Evolutionary conservation across 2,797 vertebrate genomes (phyloP).

Genomic region (Oryzias dopingdopingensis): DNA sequence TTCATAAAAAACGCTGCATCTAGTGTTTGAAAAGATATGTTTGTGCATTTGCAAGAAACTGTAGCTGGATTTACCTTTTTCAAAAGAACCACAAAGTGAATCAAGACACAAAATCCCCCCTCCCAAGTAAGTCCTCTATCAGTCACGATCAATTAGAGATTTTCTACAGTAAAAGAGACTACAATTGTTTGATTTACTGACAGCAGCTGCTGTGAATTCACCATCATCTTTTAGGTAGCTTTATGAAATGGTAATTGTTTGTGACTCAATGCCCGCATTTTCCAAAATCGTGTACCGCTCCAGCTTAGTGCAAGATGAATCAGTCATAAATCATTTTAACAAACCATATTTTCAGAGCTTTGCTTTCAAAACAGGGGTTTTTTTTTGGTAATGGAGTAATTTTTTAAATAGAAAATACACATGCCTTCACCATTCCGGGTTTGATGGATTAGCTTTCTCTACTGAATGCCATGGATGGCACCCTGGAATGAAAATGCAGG

Average conservation of each 20-base stretch:
- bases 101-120: conserved; percentile 28
- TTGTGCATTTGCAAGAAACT: conserved; percentile 19
- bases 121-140: conserved; percentile 43
- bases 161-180: conserved; percentile 30
- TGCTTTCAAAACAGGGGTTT: conserved; percentile 57
- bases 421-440: conserved; percentile 56
- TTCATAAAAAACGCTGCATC: conserved; percentile 40
- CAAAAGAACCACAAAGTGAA: conserved; percentile 35
- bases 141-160: conserved; percentile 42
- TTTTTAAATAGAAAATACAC: conserved; percentile 72
- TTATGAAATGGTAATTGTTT: conserved; percentile 63
- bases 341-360: conserved; percentile 59
- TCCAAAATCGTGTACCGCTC: conserved; percentile 61
- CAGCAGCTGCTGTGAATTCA: conserved; percentile 48
- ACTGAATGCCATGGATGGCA: conserved; percentile 70
- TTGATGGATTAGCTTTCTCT: conserved; percentile 74
- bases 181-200: conserved; percentile 45
- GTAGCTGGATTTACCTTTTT: conserved; percentile 30
- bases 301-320: conserved; percentile 64
- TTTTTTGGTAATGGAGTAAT: conserved; percentile 76
- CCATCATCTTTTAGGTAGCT: conserved; percentile 35
- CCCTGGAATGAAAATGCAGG: conserved; percentile 68
- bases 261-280: conserved; percentile 59
- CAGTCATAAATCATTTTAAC: conserved; percentile 78
- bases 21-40: conserved; percentile 39